Conservation (phyloP, 2,113 vertebrate genomes). For the Otis tarda region DNA sequence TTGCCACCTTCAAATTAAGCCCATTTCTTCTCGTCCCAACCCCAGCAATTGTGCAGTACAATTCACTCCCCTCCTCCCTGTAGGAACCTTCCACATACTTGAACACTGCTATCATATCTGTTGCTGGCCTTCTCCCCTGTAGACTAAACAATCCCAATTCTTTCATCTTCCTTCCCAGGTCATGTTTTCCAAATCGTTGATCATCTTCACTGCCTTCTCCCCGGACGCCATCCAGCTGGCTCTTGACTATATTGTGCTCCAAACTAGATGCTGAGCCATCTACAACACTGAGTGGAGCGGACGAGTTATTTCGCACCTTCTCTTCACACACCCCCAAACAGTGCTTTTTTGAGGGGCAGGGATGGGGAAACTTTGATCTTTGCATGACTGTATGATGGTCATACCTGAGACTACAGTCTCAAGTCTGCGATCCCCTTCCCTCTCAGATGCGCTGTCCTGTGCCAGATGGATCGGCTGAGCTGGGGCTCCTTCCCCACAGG, state of each 20-base stretch:
- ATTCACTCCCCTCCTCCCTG: not conserved
- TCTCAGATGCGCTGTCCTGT: rapidly evolving
- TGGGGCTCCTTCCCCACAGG: not conserved
- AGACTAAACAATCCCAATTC: conserved; percentile 63
- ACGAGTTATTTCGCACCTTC: rapidly evolving
- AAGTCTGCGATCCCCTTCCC: rapidly evolving
- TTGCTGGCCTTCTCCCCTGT: not conserved
- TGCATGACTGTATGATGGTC: not conserved
- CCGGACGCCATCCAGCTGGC: conserved; percentile 27
- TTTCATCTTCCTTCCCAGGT: conserved; percentile 49
- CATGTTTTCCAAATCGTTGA: conserved; percentile 28
- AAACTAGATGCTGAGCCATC: not conserved
- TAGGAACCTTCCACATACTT: conserved; percentile 25
- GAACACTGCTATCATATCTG: conserved; percentile 33
- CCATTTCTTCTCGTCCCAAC: not conserved
- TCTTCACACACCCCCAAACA: not conserved
- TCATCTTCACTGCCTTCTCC: conserved; percentile 8
- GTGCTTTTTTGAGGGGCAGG: not conserved
- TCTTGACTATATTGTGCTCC: not conserved
- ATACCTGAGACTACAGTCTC: rapidly evolving
- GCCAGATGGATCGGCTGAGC: rapidly evolving
- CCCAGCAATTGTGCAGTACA: not conserved
- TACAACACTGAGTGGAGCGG: not conserved
- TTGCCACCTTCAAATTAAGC: not conserved
- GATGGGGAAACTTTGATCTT: not conserved